Evolutionary conservation across 2,113 vertebrate species (phyloP).

Genomic region (Circaetus gallicus): DNA sequence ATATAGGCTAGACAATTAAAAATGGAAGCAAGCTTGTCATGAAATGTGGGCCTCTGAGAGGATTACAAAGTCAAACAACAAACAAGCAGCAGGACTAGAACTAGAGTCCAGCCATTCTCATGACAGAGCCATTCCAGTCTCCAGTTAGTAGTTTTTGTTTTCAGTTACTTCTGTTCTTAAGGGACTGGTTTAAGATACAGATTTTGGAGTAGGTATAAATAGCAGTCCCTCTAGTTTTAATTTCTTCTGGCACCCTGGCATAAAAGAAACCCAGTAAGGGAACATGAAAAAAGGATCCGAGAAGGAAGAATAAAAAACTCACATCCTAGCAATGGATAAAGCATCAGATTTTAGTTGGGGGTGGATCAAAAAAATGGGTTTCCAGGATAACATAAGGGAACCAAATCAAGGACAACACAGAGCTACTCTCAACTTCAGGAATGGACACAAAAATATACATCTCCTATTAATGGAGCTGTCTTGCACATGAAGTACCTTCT

Average conservation of each 20-base stretch:
- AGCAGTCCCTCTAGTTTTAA: background rate
- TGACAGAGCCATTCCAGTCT: background rate
- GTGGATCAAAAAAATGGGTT: background rate
- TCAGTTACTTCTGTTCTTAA: background rate
- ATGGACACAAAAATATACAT: background rate
- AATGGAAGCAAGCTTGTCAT: background rate
- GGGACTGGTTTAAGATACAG: background rate
- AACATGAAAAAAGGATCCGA: background rate
- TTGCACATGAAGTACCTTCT: background rate
- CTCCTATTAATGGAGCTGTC: background rate
- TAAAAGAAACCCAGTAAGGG: background rate
- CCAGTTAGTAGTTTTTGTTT: background rate
- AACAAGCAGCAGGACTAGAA: background rate
- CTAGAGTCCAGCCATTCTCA: background rate
- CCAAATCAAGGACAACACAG: background rate
- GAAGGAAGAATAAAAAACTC: background rate
- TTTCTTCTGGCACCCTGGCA: background rate
- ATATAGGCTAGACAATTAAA: background rate
- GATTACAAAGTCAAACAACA: background rate
- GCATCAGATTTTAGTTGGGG: background rate
- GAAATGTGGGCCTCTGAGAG: background rate
- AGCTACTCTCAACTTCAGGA: background rate
- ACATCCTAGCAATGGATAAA: background rate
- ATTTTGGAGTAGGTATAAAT: background rate
- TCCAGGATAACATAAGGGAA: background rate